Conservation (phyloP, 2,797 vertebrate genomes). For the Spatula clypeata region DNA sequence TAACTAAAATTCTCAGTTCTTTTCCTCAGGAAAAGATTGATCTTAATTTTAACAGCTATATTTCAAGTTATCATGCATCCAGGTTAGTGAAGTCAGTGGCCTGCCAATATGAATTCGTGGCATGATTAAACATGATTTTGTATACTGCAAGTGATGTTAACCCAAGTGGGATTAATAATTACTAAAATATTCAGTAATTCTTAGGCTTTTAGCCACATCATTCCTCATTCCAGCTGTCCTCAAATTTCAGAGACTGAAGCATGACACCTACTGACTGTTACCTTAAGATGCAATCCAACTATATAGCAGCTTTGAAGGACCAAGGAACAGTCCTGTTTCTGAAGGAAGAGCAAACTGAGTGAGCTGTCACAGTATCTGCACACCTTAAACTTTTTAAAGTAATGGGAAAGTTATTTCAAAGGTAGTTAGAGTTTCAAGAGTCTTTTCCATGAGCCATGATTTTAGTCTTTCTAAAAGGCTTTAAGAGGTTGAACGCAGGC, state of each 20-base stretch:
- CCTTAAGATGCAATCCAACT: not conserved
- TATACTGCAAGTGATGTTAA: not conserved
- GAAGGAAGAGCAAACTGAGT: not conserved
- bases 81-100: not conserved
- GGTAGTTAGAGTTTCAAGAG: slow-evolving; percentile 5
- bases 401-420: not conserved
- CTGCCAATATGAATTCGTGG: not conserved
- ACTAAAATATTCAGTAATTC: too few relatives aligned
- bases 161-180: not conserved
- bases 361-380: not conserved
- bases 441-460: slow-evolving; percentile 55
- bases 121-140: not conserved
- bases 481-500: slow-evolving; percentile 73
- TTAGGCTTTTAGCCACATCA: not conserved
- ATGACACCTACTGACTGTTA: not conserved
- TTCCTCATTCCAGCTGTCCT: too few relatives aligned
- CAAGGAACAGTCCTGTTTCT: not conserved
- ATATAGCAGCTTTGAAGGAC: not conserved
- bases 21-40: not conserved
- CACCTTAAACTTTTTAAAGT: not conserved
- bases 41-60: not conserved
- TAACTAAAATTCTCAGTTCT: not conserved
- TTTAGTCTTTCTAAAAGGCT: slow-evolving; percentile 76
- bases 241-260: not conserved
- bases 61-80: not conserved